Conservation (phyloP, 2,888 invertebrate species). For the Drosophila demipolita region DNA sequence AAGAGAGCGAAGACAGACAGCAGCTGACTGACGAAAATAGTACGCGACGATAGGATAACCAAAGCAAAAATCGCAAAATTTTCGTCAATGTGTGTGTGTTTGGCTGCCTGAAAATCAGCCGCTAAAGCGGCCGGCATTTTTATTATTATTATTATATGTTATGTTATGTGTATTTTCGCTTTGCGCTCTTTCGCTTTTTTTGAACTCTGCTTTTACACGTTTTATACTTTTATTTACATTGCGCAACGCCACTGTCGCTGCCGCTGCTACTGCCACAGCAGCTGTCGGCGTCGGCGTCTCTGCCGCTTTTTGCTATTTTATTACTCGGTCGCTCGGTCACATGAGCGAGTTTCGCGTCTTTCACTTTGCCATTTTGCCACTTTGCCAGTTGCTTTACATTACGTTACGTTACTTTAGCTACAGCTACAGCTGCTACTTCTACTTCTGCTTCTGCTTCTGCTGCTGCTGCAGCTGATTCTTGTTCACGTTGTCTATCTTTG, state of each 20-base stretch:
- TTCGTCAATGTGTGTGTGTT: constrained; percentile 37
- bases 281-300: constrained; percentile 12
- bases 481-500: constrained; percentile 39
- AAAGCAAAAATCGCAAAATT: constrained; percentile 63
- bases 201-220: constrained; percentile 61
- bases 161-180: constrained; percentile 71
- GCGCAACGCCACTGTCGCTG: constrained; percentile 41
- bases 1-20: constrained; percentile 17
- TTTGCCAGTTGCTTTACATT: constrained; percentile 44
- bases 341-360: constrained; percentile 66
- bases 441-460: constrained; percentile 1
- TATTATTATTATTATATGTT: constrained; percentile 73
- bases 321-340: constrained; percentile 80
- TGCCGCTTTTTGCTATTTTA: constrained; percentile 70
- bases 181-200: constrained; percentile 56
- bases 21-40: constrained; percentile 77
- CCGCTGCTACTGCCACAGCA: constrained; percentile 12
- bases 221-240: constrained; percentile 72
- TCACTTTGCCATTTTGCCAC: constrained; percentile 50
- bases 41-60: constrained; percentile 65
- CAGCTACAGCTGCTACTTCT: constrained; percentile 9
- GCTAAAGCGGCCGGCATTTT: constrained; percentile 77
- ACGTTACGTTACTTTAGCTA: constrained; percentile 42
- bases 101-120: constrained; percentile 66
- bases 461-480: constrained; percentile 31